Percentiles rank a stretch among this genome's conserved stretches.
Conservation (phyloP, 1,140 invertebrate species). For the Hyphantria cunea region DNA sequence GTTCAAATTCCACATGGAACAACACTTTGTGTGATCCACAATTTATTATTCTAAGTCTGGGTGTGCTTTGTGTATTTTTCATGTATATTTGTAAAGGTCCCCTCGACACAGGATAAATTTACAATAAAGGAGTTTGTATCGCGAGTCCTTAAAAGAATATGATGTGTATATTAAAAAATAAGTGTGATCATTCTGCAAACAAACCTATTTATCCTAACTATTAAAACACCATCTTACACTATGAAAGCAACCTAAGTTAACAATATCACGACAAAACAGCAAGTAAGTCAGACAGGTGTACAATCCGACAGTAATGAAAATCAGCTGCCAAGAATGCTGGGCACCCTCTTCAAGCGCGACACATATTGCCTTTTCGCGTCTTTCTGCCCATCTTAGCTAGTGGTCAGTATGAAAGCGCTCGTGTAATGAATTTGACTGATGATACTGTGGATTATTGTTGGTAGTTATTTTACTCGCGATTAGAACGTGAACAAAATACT, state of each 20-base stretch:
- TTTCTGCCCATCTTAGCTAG: not conserved
- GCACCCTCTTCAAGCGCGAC: constrained; percentile 20
- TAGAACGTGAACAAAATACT: not conserved
- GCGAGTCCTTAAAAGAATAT: too few species aligned
- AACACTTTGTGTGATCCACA: too few species aligned
- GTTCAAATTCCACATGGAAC: too few species aligned
- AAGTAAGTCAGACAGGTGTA: constrained; percentile 23
- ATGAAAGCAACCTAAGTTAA: not conserved
- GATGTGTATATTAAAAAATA: too few species aligned
- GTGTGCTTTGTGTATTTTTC: too few species aligned
- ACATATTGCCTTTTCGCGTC: constrained; percentile 17
- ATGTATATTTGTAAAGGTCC: too few species aligned
- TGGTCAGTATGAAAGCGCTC: constrained; percentile 6
- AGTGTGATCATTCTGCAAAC: too few species aligned
- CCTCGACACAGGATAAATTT: too few species aligned
- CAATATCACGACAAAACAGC: not conserved
- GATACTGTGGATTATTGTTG: not conserved
- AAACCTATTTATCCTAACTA: too few species aligned
- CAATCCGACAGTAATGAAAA: constrained; percentile 25
- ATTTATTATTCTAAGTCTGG: too few species aligned
- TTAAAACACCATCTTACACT: too few species aligned
- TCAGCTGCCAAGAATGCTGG: constrained; percentile 17
- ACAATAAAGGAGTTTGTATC: too few species aligned
- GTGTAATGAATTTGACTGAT: constrained; percentile 7
- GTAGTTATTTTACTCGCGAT: not conserved